Evolutionary conservation across 2,113 vertebrate genomes (phyloP).

Genomic region (Pseudopipra pipra): DNA sequence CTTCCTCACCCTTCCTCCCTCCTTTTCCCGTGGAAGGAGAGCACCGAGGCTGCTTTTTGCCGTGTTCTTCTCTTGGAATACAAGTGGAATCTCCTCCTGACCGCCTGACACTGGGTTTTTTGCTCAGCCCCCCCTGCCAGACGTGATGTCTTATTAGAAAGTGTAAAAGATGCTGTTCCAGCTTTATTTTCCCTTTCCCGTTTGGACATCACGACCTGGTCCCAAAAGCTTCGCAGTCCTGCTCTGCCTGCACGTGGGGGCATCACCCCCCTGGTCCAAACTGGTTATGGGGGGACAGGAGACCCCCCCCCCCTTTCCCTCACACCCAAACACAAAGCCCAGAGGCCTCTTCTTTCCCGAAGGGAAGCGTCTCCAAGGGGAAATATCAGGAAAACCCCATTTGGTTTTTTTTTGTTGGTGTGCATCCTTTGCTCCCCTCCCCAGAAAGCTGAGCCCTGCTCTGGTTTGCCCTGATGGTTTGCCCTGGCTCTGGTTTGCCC

Average conservation of each 20-base stretch:
- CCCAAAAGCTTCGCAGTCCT: rapidly evolving
- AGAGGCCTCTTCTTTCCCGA: not conserved
- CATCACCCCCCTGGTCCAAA: not conserved
- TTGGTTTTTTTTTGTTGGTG: not conserved
- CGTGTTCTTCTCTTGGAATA: not conserved
- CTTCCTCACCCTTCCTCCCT: not conserved
- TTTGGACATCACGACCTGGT: not conserved
- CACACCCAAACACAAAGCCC: not conserved
- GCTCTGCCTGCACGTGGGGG: rapidly evolving
- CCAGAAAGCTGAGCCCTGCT: rapidly evolving
- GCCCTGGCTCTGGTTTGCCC: rapidly evolving
- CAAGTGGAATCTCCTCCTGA: not conserved
- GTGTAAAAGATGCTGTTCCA: not conserved
- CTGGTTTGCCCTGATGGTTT: too few species aligned
- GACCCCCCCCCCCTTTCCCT: rapidly evolving
- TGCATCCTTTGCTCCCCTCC: not conserved
- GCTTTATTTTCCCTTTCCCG: not conserved
- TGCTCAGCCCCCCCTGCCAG: not conserved
- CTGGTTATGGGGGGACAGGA: not conserved
- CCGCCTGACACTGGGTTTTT: not conserved
- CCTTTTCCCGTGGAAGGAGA: not conserved
- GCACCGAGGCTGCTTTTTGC: not conserved
- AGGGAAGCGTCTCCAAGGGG: not conserved
- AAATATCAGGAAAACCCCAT: not conserved
- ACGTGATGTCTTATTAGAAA: not conserved